A percentile compares a stretch with the other conserved stretches of the same genome.
Conservation (phyloP, 2,113 vertebrate species). For the Struthio camelus region DNA sequence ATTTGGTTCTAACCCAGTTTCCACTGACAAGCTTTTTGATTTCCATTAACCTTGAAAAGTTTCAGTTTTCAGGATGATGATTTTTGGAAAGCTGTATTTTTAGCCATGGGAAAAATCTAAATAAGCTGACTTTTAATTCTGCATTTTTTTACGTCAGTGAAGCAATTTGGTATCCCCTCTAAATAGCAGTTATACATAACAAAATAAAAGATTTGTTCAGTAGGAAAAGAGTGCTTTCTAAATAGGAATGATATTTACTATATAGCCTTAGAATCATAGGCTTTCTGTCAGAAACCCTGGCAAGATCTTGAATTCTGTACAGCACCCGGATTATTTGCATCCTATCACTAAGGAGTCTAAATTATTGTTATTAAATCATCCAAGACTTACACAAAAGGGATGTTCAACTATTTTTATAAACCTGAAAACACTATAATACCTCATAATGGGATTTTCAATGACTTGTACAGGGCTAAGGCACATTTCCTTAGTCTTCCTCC, state of each 20-base stretch:
- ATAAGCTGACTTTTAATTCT: conserved; percentile 55
- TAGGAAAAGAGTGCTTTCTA: not conserved
- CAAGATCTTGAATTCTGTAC: conserved; percentile 20
- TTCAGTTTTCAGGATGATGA: conserved; percentile 25
- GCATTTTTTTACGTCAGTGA: conserved; percentile 47
- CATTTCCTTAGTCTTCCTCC: not conserved
- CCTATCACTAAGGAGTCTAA: not conserved
- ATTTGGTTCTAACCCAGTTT: conserved; percentile 4
- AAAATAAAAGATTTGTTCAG: conserved; percentile 50
- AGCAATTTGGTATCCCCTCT: conserved; percentile 44
- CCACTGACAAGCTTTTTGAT: conserved; percentile 22
- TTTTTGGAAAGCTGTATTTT: conserved; percentile 44
- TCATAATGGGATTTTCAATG: conserved; percentile 8
- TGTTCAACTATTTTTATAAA: not conserved
- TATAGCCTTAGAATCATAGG: not conserved
- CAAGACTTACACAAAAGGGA: not conserved
- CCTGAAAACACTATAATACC: not conserved
- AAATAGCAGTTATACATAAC: conserved; percentile 18
- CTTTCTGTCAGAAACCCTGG: not conserved
- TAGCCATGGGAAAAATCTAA: not conserved
- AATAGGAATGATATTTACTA: conserved; percentile 28
- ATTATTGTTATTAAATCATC: not conserved
- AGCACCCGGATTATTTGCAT: conserved; percentile 26
- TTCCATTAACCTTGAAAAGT: conserved; percentile 42
- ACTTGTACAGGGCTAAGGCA: not conserved